These are phyloP conservation scores for Hozukius guyotensis DNA, from an alignment of 2,797 vertebrate species.

Conservation along the genomic window DNA sequence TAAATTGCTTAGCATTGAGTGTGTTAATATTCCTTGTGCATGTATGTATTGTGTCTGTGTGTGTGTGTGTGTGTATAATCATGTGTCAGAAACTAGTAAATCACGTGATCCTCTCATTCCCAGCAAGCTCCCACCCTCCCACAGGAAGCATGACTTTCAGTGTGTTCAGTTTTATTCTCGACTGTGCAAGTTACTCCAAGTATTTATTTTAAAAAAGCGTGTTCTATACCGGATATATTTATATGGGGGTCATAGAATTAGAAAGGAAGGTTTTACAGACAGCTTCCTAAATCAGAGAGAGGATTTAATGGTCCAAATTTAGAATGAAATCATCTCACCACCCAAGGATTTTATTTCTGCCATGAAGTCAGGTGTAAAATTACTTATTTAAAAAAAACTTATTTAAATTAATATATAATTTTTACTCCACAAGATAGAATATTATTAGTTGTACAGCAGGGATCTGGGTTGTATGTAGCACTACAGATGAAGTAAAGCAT, in stretches of 20 bases:
- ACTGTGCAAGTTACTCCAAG: background rate
- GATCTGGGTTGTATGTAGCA: background rate
- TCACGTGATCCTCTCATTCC: background rate
- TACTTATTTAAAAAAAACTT: background rate
- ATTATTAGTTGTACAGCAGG: background rate
- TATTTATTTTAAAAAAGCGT: background rate
- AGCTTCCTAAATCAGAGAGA: background rate
- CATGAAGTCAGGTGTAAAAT: background rate
- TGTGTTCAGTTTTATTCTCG: background rate
- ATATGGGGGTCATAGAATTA: background rate
- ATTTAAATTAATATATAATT: background rate
- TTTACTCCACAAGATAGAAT: background rate
- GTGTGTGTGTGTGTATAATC: background rate
- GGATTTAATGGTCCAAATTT: background rate
- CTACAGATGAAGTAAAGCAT: background rate
- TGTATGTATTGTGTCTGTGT: background rate
- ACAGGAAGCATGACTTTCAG: background rate
- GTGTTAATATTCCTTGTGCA: background rate
- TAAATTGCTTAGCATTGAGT: background rate
- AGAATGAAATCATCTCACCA: background rate
- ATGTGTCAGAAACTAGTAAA: background rate
- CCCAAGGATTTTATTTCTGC: background rate
- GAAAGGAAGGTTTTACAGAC: background rate
- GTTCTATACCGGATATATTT: background rate
- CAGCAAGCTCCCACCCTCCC: background rate